Base-by-base conservation (phyloP, 2,888 invertebrate species). In the Volucella inanis region DNA sequence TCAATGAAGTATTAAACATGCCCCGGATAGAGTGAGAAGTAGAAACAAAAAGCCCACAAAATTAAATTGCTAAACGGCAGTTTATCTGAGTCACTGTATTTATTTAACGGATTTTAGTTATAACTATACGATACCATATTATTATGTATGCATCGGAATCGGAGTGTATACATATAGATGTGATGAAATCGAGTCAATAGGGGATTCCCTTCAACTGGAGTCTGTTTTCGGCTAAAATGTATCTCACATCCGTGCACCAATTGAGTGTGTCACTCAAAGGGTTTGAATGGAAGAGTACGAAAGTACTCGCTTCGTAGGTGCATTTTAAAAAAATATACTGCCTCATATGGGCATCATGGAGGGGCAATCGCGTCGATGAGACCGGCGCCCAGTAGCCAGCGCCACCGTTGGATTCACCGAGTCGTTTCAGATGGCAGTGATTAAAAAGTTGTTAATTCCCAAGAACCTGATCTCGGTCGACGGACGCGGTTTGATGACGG, bases 381-480 rank as follows among this genome's bases (percentile, higher is more conserved):
- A 39, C 68, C 57, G 31, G 31, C 31, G 31, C 31, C 31, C 54
- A 52, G 41, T 52, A 4, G 10, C 41, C 52, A 18, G 57, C 18
- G 14, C 57, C 45, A 70, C 14, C 41, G 18, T 18, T 49, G n/a
- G 49, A 43, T 77, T 47, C 62, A 70, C 14, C 12, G 12, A 54
- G n/a, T 45, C 38, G 70, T 55, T 57, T 49, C 54, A 39, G 54
- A 64, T 64, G 62, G 59, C 31, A n/a, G 54, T 41, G 71, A 78
- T 78, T 78, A 78, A 71, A 78, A 78, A 78, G 78, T 78, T 78
- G 80, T 84, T 84, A 67, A 76, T 84, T 75, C 76, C 65, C 79
- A 61, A 79, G 75, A 84, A 84, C 84, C 84, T 75, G 84, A 61
- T 79, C 49, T 76, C 52, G 31, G 9, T 14, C 38, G 41, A n/a